These are phyloP conservation scores for Threskiornis aethiopicus DNA, from an alignment of 2,797 vertebrate species.

Conservation along the genomic window DNA sequence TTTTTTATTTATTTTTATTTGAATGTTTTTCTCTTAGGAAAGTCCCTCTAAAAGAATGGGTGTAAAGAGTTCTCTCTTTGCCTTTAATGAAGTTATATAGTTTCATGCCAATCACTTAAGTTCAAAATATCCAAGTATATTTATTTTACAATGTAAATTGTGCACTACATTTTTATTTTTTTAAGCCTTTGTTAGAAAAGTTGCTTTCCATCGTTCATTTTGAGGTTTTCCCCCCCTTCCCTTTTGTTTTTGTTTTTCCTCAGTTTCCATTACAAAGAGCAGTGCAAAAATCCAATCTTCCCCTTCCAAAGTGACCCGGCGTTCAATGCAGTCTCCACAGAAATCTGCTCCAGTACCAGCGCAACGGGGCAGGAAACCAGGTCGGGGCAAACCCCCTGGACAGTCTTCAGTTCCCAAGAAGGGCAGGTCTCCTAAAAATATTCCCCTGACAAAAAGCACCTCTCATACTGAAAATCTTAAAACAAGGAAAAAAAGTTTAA, in stretches of 20 bases:
- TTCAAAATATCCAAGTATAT: constrained; percentile 44
- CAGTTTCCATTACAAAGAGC: constrained; percentile 86
- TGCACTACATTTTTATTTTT: constrained; percentile 33
- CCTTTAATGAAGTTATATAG: not conserved
- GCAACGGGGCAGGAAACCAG: constrained; percentile 83
- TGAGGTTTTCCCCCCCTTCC: constrained; percentile 59
- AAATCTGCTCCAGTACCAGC: constrained; percentile 74
- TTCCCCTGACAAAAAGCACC: constrained; percentile 61
- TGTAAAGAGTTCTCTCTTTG: not conserved
- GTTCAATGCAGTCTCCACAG: constrained; percentile 86
- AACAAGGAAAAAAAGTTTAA: constrained; percentile 86
- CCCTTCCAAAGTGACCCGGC: constrained; percentile 84
- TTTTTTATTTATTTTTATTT: not conserved
- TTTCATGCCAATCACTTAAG: constrained; percentile 31
- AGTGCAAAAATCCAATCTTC: constrained; percentile 78
- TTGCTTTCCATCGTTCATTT: constrained; percentile 64
- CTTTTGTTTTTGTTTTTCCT: constrained; percentile 66
- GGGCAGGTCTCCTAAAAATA: constrained; percentile 74
- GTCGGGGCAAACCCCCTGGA: constrained; percentile 76
- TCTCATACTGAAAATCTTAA: constrained; percentile 72
- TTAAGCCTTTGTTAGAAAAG: constrained; percentile 57
- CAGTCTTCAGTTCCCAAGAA: constrained; percentile 75
- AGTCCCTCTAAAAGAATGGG: not conserved
- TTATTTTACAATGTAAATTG: constrained; percentile 51
- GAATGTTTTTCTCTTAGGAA: not conserved